Evolutionary conservation across 2,113 vertebrate species (phyloP).

Genomic region (Heterochromis multidens): DNA sequence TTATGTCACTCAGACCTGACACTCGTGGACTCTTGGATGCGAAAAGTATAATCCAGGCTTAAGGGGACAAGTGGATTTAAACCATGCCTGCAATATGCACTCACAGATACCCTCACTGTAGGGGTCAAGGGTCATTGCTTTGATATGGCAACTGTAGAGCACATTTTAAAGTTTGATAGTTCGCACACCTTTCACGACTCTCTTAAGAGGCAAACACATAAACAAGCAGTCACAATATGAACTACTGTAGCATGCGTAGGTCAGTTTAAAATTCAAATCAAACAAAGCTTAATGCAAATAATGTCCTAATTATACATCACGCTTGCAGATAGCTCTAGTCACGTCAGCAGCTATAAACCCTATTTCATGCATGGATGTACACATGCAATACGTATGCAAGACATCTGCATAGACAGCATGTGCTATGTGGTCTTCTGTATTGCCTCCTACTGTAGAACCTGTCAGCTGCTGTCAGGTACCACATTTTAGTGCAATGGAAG

Average conservation of each 20-base stretch:
- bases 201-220: background rate
- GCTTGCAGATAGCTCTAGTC: background rate
- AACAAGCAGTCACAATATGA: background rate
- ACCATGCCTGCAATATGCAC: background rate
- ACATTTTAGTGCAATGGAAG: conserved; percentile 6
- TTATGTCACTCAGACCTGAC: background rate
- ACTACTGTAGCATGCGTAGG: background rate
- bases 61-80: background rate
- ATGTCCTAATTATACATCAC: conserved; percentile 27
- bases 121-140: background rate
- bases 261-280: background rate
- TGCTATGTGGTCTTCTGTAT: background rate
- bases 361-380: conserved; percentile 41
- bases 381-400: conserved; percentile 7
- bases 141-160: background rate
- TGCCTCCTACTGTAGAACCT: conserved; percentile 15
- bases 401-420: conserved; percentile 5
- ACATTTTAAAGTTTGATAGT: background rate
- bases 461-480: conserved; percentile 39
- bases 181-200: background rate
- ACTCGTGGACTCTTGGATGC: background rate
- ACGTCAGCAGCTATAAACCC: conserved; percentile 2
- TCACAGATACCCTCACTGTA: background rate
- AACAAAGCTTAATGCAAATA: conserved; percentile 4
- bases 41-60: background rate